Evolutionary conservation across 2,797 vertebrate species (phyloP).

Genomic region (Hoplostethus mediterraneus): DNA sequence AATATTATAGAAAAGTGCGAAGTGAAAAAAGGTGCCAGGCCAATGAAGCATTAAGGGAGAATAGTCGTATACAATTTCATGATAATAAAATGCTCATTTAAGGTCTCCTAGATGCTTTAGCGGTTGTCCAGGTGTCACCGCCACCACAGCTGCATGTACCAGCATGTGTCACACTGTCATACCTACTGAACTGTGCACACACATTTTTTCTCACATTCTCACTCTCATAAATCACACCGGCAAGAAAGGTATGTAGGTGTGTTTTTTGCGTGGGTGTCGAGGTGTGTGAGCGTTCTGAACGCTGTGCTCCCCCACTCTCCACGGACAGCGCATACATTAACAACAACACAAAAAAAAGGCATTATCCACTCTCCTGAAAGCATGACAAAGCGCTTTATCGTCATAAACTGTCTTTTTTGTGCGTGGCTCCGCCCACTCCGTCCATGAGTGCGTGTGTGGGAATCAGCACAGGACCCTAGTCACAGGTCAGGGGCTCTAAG

Average conservation of each 20-base stretch:
- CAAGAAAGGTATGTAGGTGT: slow-evolving; percentile 36
- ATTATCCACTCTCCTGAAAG: slow-evolving; percentile 66
- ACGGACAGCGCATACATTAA: slow-evolving; percentile 68
- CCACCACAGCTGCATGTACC: slow-evolving; percentile 7
- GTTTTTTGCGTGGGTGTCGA: background rate
- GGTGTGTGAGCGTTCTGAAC: slow-evolving; percentile 44
- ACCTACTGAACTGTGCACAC: background rate
- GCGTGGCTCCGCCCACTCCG: slow-evolving; percentile 45
- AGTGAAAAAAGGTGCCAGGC: too few species aligned
- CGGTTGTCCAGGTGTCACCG: too few species aligned
- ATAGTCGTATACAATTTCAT: too few species aligned
- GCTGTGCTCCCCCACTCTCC: slow-evolving; percentile 18
- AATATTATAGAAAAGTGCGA: too few species aligned
- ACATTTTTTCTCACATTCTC: slow-evolving; percentile 22
- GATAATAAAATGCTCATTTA: too few species aligned
- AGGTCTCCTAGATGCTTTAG: too few species aligned
- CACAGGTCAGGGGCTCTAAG: slow-evolving; percentile 86
- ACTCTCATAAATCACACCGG: slow-evolving; percentile 21
- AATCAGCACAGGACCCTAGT: slow-evolving; percentile 85
- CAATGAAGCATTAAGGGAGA: too few species aligned
- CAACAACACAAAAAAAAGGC: slow-evolving; percentile 49
- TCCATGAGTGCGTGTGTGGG: slow-evolving; percentile 76
- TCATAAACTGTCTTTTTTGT: slow-evolving; percentile 72
- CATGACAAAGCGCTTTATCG: slow-evolving; percentile 75
- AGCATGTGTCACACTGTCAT: background rate